A percentile compares a stretch with the other conserved stretches of the same genome.
phyloP scores from a whole-genome alignment of 2,797 vertebrate species.

The Cryptoprocta ferox region DNA sequence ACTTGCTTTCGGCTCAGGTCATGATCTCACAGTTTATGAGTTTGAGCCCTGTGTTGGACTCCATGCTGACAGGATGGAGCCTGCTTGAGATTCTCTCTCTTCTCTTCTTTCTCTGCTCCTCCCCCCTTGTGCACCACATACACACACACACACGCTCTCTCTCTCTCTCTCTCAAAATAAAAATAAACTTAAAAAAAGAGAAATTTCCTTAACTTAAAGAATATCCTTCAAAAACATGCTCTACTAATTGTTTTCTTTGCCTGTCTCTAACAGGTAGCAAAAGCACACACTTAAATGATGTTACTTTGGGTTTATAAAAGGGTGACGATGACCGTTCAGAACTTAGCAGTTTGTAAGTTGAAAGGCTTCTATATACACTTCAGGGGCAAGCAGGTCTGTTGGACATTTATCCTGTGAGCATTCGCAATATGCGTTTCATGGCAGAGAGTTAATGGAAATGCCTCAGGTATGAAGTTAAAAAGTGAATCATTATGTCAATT shows the following conservation, averaged over 20 bases:
- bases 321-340: neutral
- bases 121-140: too few species aligned
- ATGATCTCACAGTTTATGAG: too few species aligned
- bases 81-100: too few species aligned
- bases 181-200: too few species aligned
- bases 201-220: neutral
- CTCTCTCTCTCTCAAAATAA: too few species aligned
- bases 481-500: conserved; percentile 78
- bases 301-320: conserved; percentile 14
- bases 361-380: neutral
- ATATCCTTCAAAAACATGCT: neutral
- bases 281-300: neutral
- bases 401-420: neutral
- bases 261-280: neutral
- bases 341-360: neutral
- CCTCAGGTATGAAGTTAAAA: conserved; percentile 72
- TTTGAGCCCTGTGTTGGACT: too few species aligned
- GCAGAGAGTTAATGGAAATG: conserved; percentile 71
- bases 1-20: too few species aligned
- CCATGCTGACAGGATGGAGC: too few species aligned
- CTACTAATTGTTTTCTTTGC: neutral
- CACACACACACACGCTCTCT: too few species aligned
- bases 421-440: conserved; percentile 45
- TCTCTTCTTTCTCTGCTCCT: too few species aligned
- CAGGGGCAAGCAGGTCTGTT: neutral